Percentiles rank a stretch among this genome's conserved stretches.
phyloP scores from a whole-genome alignment of 2,797 vertebrate species.

The Oreortyx pictus region DNA sequence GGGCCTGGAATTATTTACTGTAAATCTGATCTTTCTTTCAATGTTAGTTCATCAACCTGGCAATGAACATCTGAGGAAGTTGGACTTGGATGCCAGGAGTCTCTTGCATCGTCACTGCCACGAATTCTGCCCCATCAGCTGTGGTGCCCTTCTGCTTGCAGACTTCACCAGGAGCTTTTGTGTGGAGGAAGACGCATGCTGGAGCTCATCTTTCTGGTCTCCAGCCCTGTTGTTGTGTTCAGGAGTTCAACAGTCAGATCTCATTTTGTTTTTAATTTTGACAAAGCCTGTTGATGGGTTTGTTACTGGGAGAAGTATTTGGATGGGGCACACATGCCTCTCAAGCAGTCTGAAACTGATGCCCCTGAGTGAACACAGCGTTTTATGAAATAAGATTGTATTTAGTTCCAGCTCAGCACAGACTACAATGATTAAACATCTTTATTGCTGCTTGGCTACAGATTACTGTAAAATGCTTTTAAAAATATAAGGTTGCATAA shows the following conservation, averaged over 20 bases:
- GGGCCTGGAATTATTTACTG: not conserved
- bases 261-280: not conserved
- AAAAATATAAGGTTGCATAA: conserved; percentile 10
- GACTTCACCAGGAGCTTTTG: not conserved
- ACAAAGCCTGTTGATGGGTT: not conserved
- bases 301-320: not conserved
- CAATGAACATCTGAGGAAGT: conserved; percentile 78
- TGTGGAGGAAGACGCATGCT: not conserved
- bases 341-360: not conserved
- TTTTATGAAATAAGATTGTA: conserved; percentile 11
- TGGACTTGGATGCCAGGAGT: not conserved
- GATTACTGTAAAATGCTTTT: not conserved
- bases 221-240: not conserved
- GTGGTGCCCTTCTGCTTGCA: not conserved
- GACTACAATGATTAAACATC: not conserved
- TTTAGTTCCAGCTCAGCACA: not conserved
- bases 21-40: conserved; percentile 15
- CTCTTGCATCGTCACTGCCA: accelerated
- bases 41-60: conserved; percentile 77
- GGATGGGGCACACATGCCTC: not conserved
- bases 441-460: conserved; percentile 17
- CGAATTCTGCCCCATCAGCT: not conserved
- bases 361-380: not conserved
- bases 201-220: not conserved
- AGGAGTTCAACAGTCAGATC: not conserved